phyloP scores from a whole-genome alignment of 2,797 vertebrate species.

The Lepus townsendii region DNA sequence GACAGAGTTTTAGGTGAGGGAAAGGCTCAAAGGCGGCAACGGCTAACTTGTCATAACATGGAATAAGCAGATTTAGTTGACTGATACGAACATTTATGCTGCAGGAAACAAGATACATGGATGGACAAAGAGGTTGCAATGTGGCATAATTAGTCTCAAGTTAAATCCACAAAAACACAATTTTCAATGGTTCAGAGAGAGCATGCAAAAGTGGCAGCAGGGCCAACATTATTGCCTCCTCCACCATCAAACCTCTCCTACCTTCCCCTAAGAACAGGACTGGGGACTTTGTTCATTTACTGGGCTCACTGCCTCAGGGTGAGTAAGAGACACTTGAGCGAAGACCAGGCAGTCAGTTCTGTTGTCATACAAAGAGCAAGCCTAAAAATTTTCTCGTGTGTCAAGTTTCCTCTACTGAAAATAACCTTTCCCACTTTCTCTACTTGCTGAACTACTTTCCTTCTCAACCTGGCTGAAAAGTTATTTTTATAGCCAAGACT shows the following conservation, averaged over 20 bases:
- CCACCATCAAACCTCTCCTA: neutral
- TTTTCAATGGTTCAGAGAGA: neutral
- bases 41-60: neutral
- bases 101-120: neutral
- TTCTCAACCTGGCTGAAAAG: neutral
- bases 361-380: neutral
- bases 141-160: neutral
- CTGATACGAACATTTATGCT: conserved; percentile 5
- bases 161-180: conserved; percentile 23
- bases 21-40: neutral
- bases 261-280: neutral
- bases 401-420: neutral
- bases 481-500: neutral
- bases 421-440: neutral
- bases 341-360: neutral
- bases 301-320: neutral
- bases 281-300: neutral
- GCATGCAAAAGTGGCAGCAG: neutral
- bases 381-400: neutral
- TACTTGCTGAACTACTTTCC: neutral
- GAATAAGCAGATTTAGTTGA: conserved; percentile 30
- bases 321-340: neutral
- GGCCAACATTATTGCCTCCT: neutral
- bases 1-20: neutral
- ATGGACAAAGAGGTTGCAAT: neutral